Conservation (phyloP, 2,888 invertebrate species). For the Mesochorus sp. region DNA sequence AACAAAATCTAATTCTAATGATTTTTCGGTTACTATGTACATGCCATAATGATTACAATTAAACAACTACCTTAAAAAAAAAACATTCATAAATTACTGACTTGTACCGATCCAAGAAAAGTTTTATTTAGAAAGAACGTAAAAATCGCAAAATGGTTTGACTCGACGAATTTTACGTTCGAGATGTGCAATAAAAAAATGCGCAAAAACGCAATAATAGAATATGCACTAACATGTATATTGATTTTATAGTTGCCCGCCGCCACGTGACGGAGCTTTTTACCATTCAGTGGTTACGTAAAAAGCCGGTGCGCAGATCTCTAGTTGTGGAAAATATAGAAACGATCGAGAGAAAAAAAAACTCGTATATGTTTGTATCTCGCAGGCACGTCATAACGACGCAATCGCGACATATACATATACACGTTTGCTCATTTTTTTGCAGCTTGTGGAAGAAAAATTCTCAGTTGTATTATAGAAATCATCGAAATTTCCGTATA, state of each 20-base stretch:
- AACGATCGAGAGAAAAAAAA: no score
- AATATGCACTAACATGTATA: not conserved
- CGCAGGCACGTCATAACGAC: not conserved
- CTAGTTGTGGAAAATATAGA: slow-evolving; percentile 26
- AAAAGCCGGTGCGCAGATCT: slow-evolving; percentile 19
- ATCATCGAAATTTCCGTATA: not conserved
- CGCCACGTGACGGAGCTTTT: not conserved
- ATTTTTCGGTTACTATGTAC: no score
- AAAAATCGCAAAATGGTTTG: no score
- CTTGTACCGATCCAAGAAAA: no score
- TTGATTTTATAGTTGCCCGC: not conserved
- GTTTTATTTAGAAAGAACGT: no score
- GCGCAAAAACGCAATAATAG: not conserved
- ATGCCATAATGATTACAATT: no score
- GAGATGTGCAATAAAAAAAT: not conserved
- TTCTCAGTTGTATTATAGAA: not conserved
- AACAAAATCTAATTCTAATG: no score
- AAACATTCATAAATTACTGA: no score
- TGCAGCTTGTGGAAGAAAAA: no score
- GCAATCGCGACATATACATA: no score
- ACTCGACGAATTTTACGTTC: not conserved
- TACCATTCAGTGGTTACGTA: slow-evolving; percentile 17
- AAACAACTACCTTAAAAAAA: no score
- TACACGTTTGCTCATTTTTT: no score
- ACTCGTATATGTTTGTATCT: not conserved